Evolutionary conservation across 2,797 vertebrate genomes (phyloP), one percentile per base, ranked within the genome.

Genomic region (Hyperoplus lanceolatus): DNA sequence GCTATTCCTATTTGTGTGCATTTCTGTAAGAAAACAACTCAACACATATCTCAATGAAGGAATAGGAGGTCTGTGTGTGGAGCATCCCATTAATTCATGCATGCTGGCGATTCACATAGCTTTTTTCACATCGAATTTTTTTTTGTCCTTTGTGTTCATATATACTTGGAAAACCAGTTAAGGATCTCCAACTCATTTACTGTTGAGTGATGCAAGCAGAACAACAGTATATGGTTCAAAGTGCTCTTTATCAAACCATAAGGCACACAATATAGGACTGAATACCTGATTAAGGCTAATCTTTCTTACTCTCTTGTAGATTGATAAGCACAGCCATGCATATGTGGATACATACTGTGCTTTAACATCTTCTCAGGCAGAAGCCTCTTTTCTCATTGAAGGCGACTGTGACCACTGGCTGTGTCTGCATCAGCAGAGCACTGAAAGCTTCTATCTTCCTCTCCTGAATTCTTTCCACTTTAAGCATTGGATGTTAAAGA

Each of bases 401-500:
- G 29, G 29, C 29, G 29, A 29, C 29, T 73, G 57, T 75, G 41
- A 51, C 56, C 38, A 48, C 69, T 49, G 77, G 5, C 41, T 76
- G 73, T 80, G 65, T 74, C 61, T 75, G 56, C 68, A 60, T 6
- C 55, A 56, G 65, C 51, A 63, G 10, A 80, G 43, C 75, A 46
- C 56, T 70, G 51, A 73, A 66, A 88, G 43, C 65, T 38, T 59
- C 50, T 43, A 11, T 55, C 55, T 29, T 14, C 57, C n/a, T 55
- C 67, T 73, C 38, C 56, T 71, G 18, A 53, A 42, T 75, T 73
- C 78, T 84, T 79, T 42, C 70, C 29, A 3, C 29, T 29, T 18
- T 55, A 82, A 83, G 73, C 45, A 60, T 57, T 51, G 53, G 10
- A 60, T 54, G 77, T 81, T 77, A 81, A 79, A 87, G 70, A 87